phyloP scores from a whole-genome alignment of 2,797 vertebrate genomes.

The Coranthus polyacanthus region DNA sequence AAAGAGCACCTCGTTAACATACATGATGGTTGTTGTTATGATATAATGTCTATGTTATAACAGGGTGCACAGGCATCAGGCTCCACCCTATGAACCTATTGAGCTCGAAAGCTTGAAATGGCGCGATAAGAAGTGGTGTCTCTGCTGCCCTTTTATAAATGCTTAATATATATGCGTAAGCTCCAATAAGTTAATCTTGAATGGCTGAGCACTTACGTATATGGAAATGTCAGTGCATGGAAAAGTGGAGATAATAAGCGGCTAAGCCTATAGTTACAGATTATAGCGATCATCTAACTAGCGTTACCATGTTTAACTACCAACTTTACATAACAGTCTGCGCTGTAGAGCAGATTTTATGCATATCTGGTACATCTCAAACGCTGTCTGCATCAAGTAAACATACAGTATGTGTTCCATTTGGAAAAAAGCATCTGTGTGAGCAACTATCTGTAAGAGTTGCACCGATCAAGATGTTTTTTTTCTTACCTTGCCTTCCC shows the following conservation, averaged over 20 bases:
- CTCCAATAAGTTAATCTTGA: slow-evolving; percentile 36
- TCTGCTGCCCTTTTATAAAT: slow-evolving; percentile 49
- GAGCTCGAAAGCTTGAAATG: slow-evolving; percentile 29
- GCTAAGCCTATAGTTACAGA: slow-evolving; percentile 10
- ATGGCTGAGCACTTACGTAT: slow-evolving; percentile 35
- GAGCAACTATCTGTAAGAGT: slow-evolving; percentile 84
- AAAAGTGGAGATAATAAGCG: slow-evolving; percentile 17
- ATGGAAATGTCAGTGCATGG: slow-evolving; percentile 40
- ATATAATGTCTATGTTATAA: neutral
- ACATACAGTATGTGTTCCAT: slow-evolving; percentile 89
- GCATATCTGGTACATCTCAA: slow-evolving; percentile 70
- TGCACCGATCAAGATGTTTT: slow-evolving; percentile 89
- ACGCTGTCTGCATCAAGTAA: slow-evolving; percentile 87
- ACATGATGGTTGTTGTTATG: too few relatives aligned
- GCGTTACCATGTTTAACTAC: slow-evolving; percentile 10
- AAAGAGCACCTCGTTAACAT: too few relatives aligned
- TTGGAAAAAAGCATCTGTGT: slow-evolving; percentile 89
- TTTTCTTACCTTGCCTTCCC: slow-evolving; percentile 83
- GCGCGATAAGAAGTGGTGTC: slow-evolving; percentile 41
- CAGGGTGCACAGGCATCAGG: neutral
- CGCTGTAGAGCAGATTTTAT: slow-evolving; percentile 36
- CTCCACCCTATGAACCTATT: slow-evolving; percentile 10
- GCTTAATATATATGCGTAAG: slow-evolving; percentile 19
- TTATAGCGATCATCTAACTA: slow-evolving; percentile 3
- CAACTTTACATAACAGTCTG: slow-evolving; percentile 7